A percentile compares a stretch with the other conserved stretches of the same genome.
These are phyloP conservation scores for Chelon labrosus DNA, from an alignment of 2,797 vertebrate species.

Conservation along the genomic window DNA sequence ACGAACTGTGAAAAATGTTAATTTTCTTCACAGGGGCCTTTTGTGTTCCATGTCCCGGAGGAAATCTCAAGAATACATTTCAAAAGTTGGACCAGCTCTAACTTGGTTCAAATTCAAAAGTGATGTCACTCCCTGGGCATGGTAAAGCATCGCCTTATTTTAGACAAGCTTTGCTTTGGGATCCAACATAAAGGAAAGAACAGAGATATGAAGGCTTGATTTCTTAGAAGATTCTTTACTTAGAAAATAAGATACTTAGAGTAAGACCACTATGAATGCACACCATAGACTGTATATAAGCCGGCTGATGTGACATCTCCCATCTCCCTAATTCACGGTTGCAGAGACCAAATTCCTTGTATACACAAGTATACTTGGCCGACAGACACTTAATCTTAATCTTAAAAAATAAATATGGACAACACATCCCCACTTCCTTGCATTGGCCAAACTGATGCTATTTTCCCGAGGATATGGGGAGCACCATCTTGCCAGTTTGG, in stretches of 20 bases:
- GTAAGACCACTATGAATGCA: neutral
- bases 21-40: slow-evolving; percentile 77
- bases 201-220: neutral
- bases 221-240: neutral
- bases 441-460: too few relatives aligned
- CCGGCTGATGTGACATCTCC: too few relatives aligned
- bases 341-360: too few relatives aligned
- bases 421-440: too few relatives aligned
- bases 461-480: too few relatives aligned
- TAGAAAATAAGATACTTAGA: neutral
- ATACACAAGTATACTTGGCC: too few relatives aligned
- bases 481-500: too few relatives aligned
- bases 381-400: too few relatives aligned
- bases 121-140: slow-evolving; percentile 54
- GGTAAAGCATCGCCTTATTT: slow-evolving; percentile 36
- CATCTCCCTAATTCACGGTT: too few relatives aligned
- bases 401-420: too few relatives aligned
- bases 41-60: slow-evolving; percentile 71
- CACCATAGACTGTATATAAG: neutral
- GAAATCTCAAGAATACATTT: slow-evolving; percentile 70
- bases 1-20: slow-evolving; percentile 79
- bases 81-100: slow-evolving; percentile 61
- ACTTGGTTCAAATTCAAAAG: slow-evolving; percentile 61
- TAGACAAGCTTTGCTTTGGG: slow-evolving; percentile 30
- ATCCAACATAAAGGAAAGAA: slow-evolving; percentile 16